Conservation (phyloP, 2,888 invertebrate species). For the Metacarcinus magister region DNA sequence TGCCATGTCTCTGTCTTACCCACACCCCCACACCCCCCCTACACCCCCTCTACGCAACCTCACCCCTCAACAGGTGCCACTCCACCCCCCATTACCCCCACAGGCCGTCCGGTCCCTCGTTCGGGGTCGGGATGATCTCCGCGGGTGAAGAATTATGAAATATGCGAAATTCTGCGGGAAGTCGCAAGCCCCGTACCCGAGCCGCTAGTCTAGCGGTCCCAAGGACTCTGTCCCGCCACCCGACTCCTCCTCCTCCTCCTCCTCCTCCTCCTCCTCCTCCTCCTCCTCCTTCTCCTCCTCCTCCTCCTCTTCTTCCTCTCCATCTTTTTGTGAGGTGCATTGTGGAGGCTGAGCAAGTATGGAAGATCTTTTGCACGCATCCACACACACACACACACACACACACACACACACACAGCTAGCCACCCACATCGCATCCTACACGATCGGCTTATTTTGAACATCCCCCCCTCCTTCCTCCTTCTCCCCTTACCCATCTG, state of each 20-base stretch:
- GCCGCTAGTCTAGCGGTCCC: conserved; percentile 80
- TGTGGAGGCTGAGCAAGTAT: background rate
- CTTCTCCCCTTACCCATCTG: background rate
- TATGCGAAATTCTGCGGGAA: conserved; percentile 69
- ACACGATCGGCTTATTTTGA: background rate
- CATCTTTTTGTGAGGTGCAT: conserved; percentile 6
- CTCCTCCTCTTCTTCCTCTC: background rate
- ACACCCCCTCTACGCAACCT: background rate
- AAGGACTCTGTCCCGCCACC: conserved; percentile 79
- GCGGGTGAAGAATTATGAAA: conserved; percentile 69
- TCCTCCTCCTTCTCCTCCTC: background rate
- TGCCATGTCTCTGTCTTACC: background rate
- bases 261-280: conserved; percentile 6
- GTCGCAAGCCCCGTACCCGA: conserved; percentile 61
- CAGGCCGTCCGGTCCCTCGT: background rate
- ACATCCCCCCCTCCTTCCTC: background rate
- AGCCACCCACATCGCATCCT: background rate
- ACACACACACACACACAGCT: conserved; percentile 48
- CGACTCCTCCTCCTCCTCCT: conserved; percentile 44
- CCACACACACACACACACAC: conserved; percentile 46
- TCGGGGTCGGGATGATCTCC: background rate
- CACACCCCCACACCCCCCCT: background rate
- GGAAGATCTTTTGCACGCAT: background rate
- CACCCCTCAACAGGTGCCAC: background rate
- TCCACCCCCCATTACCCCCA: background rate